Conservation (phyloP, 2,888 invertebrate genomes). For the Abrostola tripartita region DNA sequence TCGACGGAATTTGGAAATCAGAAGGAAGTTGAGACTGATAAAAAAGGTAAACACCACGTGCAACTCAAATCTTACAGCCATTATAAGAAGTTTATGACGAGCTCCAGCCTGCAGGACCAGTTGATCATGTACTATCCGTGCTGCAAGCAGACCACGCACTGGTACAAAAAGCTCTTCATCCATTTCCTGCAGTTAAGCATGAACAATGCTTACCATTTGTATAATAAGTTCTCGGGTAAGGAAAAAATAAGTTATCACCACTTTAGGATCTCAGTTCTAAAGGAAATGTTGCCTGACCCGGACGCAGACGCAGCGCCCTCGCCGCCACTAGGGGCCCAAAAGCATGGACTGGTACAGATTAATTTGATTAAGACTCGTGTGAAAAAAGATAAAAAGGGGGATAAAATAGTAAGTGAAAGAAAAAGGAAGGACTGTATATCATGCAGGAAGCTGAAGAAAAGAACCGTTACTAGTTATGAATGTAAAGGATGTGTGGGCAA, state of each 20-base stretch:
- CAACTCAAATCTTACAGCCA: too few species aligned
- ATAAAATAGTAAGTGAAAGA: too few species aligned
- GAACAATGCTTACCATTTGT: slow-evolving; percentile 23
- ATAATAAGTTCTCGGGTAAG: slow-evolving; percentile 8
- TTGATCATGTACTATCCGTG: slow-evolving; percentile 21
- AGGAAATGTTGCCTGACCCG: slow-evolving; percentile 13
- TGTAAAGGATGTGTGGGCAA: too few species aligned
- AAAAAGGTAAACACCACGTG: slow-evolving; percentile 21
- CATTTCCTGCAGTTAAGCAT: slow-evolving; percentile 20
- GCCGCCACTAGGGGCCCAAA: too few species aligned
- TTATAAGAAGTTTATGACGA: slow-evolving; percentile 28
- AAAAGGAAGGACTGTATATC: too few species aligned
- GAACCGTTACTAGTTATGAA: too few species aligned
- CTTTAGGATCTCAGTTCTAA: slow-evolving; percentile 12
- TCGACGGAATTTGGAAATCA: slow-evolving; percentile 28
- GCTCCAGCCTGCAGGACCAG: slow-evolving; percentile 22
- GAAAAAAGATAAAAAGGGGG: too few species aligned
- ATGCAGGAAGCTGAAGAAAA: too few species aligned
- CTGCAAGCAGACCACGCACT: slow-evolving; percentile 4
- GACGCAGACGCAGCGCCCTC: too few species aligned
- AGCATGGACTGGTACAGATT: too few species aligned
- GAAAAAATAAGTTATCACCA: slow-evolving; percentile 17
- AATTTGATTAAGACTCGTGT: too few species aligned
- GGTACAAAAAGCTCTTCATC: slow-evolving; percentile 24
- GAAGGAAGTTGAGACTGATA: neutral